Conservation (phyloP, 35 echinoderm and acorn worm genomes). For the Anneissia japonica region DNA sequence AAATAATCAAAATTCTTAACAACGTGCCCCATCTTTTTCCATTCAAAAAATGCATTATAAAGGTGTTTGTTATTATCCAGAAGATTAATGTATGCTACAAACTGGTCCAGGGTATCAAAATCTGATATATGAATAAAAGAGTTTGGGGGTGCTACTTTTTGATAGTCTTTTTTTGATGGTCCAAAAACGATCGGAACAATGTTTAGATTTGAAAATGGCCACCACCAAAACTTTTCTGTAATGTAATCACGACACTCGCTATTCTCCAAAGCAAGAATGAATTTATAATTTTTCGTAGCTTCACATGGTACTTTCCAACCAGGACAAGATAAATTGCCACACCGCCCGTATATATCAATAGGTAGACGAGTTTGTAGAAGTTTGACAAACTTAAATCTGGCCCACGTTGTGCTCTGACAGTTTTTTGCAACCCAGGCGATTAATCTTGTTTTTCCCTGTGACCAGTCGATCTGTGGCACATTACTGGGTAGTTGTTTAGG, state of each 20-base stretch:
- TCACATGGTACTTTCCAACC: background rate
- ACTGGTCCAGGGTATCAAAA: constrained; percentile 8
- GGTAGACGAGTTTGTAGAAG: constrained; percentile 48
- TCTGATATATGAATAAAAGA: constrained; percentile 27
- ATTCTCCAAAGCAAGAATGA: constrained; percentile 40
- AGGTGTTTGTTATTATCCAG: constrained; percentile 13
- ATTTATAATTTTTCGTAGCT: constrained; percentile 13
- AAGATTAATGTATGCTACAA: constrained; percentile 15
- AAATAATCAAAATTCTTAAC: background rate
- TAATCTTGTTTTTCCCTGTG: constrained; percentile 46
- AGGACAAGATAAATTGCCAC: constrained; percentile 59
- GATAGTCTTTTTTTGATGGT: constrained; percentile 9
- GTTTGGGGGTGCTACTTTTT: constrained; percentile 30
- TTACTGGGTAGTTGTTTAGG: background rate
- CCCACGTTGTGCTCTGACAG: constrained; percentile 74
- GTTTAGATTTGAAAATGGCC: background rate
- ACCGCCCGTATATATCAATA: constrained; percentile 75
- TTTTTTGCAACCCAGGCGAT: constrained; percentile 86
- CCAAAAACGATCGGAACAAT: constrained; percentile 35
- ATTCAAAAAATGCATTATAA: constrained; percentile 41
- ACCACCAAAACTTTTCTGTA: constrained; percentile 45
- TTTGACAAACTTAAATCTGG: constrained; percentile 57
- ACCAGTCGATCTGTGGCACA: constrained; percentile 14
- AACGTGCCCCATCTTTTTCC: constrained; percentile 15
- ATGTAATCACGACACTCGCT: constrained; percentile 34